A percentile compares a stretch with the other conserved stretches of the same genome.
Conservation (phyloP, 2,797 vertebrate genomes). For the Acanthis flammea region DNA sequence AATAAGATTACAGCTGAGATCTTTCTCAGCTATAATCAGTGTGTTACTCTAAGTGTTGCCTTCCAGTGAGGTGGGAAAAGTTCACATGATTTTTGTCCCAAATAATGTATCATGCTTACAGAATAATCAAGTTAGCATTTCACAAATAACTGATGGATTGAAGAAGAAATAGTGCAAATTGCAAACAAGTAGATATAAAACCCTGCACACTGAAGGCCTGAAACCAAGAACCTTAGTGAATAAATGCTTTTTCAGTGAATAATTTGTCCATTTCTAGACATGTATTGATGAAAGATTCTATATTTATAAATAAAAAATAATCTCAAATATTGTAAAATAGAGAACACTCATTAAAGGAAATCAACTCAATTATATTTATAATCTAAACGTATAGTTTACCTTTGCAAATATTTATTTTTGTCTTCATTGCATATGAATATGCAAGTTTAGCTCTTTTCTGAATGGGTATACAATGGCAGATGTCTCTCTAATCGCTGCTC, state of each 20-base stretch:
- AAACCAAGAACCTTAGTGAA: neutral
- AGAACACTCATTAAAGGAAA: slow-evolving; percentile 70
- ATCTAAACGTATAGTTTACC: slow-evolving; percentile 72
- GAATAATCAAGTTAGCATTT: neutral
- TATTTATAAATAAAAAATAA: slow-evolving; percentile 76
- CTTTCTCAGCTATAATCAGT: neutral
- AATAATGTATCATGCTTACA: neutral
- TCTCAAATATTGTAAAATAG: slow-evolving; percentile 57
- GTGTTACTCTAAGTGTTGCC: neutral
- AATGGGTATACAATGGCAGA: slow-evolving; percentile 75
- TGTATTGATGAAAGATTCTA: slow-evolving; percentile 65
- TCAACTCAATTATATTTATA: slow-evolving; percentile 71
- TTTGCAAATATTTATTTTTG: slow-evolving; percentile 76
- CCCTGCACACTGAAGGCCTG: neutral
- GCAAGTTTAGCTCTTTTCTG: slow-evolving; percentile 68
- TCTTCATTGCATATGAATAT: slow-evolving; percentile 71
- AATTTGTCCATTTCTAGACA: slow-evolving; percentile 30
- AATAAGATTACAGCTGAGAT: neutral
- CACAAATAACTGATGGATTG: neutral
- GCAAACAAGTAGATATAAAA: neutral
- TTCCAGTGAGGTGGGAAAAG: neutral
- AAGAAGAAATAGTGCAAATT: neutral
- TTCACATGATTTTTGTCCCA: neutral
- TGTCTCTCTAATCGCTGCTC: slow-evolving; percentile 73
- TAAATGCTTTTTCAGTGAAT: slow-evolving; percentile 5